phyloP scores from a whole-genome alignment of 2,113 vertebrate species.

The Tinamus guttatus region DNA sequence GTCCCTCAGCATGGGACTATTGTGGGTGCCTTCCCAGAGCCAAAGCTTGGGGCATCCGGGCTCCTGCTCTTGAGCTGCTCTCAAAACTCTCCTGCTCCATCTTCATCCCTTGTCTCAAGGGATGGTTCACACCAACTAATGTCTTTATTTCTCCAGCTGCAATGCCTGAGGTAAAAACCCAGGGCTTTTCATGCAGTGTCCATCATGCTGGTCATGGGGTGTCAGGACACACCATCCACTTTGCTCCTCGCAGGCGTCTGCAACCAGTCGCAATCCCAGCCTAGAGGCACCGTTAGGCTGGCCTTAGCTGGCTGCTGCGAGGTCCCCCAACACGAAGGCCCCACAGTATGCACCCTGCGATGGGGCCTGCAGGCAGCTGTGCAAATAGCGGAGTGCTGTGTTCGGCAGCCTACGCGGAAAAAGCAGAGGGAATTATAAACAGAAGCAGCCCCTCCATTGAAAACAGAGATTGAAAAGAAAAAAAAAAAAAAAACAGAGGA shows the following conservation, averaged over 20 bases:
- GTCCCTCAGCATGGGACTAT: rapidly evolving
- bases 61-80: not conserved
- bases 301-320: not conserved
- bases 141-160: too few relatives aligned
- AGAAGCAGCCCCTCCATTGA: not conserved
- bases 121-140: too few relatives aligned
- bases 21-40: not conserved
- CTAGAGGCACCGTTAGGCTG: not conserved
- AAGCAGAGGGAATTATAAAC: conserved; percentile 39
- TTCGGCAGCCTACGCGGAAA: not conserved
- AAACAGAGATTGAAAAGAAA: not conserved
- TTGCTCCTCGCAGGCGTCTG: too few relatives aligned
- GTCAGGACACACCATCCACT: too few relatives aligned
- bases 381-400: not conserved
- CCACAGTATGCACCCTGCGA: not conserved
- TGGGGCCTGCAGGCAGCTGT: not conserved
- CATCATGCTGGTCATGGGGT: too few relatives aligned
- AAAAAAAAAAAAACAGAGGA: not conserved
- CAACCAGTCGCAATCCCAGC: too few relatives aligned
- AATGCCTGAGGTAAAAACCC: too few relatives aligned
- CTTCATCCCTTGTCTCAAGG: not conserved
- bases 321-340: not conserved
- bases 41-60: not conserved
- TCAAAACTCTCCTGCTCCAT: not conserved
- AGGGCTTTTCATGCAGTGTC: too few relatives aligned